Evolutionary conservation across 2,888 invertebrate genomes (phyloP), one percentile per base, ranked within the genome.

Genomic region (Cinara cedri): DNA sequence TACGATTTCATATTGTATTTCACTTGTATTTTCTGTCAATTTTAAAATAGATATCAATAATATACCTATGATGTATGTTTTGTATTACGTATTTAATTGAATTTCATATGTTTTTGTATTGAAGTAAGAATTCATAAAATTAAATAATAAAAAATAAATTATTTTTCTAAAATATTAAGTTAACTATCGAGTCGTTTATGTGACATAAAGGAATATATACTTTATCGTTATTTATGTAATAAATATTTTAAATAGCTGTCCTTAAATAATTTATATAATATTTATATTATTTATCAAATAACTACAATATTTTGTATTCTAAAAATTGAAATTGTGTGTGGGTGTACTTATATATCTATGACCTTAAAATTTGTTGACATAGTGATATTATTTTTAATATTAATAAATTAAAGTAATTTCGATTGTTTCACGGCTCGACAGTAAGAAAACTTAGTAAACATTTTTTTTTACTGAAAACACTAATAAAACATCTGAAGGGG

Each of bases 401-500:
- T 9, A 19, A 14, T 34, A 34, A 49, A 62, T 46, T n/a, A 19
- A 49, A 72, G 1, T 13, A 24, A 0, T 34, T 62, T 42, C 57
- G n/a, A 72, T 26, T 8, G 16, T 42, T 26, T 62, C 8, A 0
- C 14, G 10, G 62, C 6, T 34, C 8, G 6, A 34, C 34, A 34
- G n/a, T 14, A 4, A 60, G 21, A 44, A 49, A 51, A 51, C 42
- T 55, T 51, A 72, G 49, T 6, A 51, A 51, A 13, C 11, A 46
- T 46, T 63, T 51, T 54, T 49, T 42, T 49, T 57, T 71, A 6
- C 34, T 8, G 26, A 51, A 74, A 63, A 62, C 34, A 74, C 51
- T 63, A 63, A 74, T 74, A 74, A 74, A 74, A 68, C 76, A 70
- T 78, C 60, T 14, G 78, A 70, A 70, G 68, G 78, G 70, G 60